Percentiles rank a stretch among this genome's conserved stretches.
Conservation (phyloP, 2,797 vertebrate species). For the Thunnus albacares region DNA sequence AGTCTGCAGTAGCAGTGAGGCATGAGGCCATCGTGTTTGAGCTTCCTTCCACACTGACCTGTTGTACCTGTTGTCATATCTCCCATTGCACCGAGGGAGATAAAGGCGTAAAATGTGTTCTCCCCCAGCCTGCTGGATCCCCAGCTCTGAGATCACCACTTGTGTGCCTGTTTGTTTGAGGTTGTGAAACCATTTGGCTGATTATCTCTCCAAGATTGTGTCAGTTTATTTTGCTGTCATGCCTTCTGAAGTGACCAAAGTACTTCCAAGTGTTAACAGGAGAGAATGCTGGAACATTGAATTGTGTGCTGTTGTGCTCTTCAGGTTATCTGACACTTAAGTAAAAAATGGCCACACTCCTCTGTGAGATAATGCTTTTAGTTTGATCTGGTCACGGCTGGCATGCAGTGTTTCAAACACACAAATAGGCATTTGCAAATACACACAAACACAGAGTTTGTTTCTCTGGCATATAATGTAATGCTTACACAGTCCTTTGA, state of each 20-base stretch:
- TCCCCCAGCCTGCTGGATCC: constrained; percentile 32
- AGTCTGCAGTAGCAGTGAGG: background rate
- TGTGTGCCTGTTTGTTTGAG: constrained; percentile 41
- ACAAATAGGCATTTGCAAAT: constrained; percentile 11
- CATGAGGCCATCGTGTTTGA: constrained; percentile 30
- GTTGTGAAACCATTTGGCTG: constrained; percentile 41
- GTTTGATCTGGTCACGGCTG: constrained; percentile 48
- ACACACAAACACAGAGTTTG: background rate
- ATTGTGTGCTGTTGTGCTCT: constrained; percentile 23
- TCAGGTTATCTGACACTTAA: constrained; percentile 34
- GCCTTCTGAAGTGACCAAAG: constrained; percentile 36
- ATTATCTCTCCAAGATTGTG: constrained; percentile 63
- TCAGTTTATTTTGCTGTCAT: constrained; percentile 52
- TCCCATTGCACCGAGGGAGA: constrained; percentile 39
- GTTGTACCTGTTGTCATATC: constrained; percentile 53
- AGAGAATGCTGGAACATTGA: constrained; percentile 11
- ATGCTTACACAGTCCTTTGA: constrained; percentile 8
- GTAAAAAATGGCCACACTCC: constrained; percentile 28
- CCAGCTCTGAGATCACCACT: constrained; percentile 21
- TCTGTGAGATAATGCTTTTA: constrained; percentile 38
- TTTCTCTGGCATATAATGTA: constrained; percentile 4
- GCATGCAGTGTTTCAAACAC: constrained; percentile 14
- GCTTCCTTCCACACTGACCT: constrained; percentile 32
- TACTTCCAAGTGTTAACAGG: constrained; percentile 9
- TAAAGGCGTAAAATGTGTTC: constrained; percentile 49